Percentiles rank a stretch among this genome's conserved stretches.
These are phyloP conservation scores for Falco punctatus DNA, from an alignment of 2,113 vertebrate genomes.

Conservation along the genomic window DNA sequence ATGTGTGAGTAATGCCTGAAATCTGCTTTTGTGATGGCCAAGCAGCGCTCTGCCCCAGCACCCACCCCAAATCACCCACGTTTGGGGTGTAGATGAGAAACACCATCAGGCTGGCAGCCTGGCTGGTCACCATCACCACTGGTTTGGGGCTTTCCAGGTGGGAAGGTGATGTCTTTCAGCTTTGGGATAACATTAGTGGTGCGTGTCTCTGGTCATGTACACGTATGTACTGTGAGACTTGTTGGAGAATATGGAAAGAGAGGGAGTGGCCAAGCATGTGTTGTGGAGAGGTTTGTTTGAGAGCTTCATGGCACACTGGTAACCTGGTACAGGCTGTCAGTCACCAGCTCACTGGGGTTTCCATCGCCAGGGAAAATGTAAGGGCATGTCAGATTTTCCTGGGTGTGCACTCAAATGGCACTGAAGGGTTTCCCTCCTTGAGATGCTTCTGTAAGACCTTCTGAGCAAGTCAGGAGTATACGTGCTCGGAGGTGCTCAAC, in stretches of 20 bases:
- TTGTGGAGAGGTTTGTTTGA: neutral
- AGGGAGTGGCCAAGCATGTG: accelerated
- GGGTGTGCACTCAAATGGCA: accelerated
- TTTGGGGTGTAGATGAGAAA: neutral
- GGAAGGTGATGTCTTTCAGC: neutral
- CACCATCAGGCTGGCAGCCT: neutral
- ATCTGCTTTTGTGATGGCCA: neutral
- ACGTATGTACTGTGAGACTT: accelerated
- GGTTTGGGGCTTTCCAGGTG: neutral
- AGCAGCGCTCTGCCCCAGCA: neutral
- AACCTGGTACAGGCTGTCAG: neutral
- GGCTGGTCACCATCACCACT: accelerated
- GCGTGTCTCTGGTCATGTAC: accelerated
- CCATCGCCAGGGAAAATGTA: accelerated
- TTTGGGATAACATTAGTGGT: neutral
- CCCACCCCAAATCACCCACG: accelerated
- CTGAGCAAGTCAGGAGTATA: neutral
- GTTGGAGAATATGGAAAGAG: neutral
- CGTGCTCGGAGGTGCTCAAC: accelerated
- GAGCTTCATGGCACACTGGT: accelerated
- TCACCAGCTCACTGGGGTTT: neutral
- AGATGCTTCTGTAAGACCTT: neutral
- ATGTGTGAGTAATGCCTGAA: neutral
- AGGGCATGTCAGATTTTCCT: neutral
- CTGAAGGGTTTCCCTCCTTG: neutral